phyloP scores from a whole-genome alignment of 2,113 vertebrate species.

The Gymnocephalus cernua region DNA sequence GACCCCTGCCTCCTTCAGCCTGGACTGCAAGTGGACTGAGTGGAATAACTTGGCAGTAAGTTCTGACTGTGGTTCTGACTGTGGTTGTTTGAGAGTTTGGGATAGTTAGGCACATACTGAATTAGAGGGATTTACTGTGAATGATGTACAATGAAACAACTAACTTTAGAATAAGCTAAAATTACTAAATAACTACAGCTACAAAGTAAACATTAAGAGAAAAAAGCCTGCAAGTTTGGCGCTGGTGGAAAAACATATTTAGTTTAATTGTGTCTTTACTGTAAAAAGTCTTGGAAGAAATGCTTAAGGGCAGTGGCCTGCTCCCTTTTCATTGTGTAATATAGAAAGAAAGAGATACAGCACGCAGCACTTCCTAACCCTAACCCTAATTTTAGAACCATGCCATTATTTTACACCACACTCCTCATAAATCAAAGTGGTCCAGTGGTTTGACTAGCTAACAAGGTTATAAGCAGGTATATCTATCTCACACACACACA shows the following conservation, averaged over 20 bases:
- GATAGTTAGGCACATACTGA: neutral
- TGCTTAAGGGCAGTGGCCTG: neutral
- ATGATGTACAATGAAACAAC: neutral
- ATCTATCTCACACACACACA: neutral
- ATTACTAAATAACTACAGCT: neutral
- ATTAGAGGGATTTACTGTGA: neutral
- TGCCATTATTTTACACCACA: slow-evolving; percentile 50
- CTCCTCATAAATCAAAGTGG: slow-evolving; percentile 59
- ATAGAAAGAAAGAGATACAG: slow-evolving; percentile 24
- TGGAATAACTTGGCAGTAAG: slow-evolving; percentile 28
- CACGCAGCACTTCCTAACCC: slow-evolving; percentile 23
- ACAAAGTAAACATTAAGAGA: neutral
- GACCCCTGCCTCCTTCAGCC: slow-evolving; percentile 26
- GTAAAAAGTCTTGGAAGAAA: slow-evolving; percentile 12
- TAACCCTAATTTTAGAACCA: slow-evolving; percentile 51
- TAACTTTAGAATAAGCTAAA: neutral
- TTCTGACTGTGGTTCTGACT: slow-evolving; percentile 26
- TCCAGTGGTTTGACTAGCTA: slow-evolving; percentile 45
- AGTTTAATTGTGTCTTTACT: neutral
- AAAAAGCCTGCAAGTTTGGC: neutral
- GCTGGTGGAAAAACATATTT: no score
- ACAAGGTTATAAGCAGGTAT: slow-evolving; percentile 33
- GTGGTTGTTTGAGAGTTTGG: neutral
- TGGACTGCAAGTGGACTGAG: slow-evolving; percentile 48
- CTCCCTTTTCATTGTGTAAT: neutral